Base-by-base conservation (phyloP, 2,888 invertebrate species). In the Cryptops parisi region DNA sequence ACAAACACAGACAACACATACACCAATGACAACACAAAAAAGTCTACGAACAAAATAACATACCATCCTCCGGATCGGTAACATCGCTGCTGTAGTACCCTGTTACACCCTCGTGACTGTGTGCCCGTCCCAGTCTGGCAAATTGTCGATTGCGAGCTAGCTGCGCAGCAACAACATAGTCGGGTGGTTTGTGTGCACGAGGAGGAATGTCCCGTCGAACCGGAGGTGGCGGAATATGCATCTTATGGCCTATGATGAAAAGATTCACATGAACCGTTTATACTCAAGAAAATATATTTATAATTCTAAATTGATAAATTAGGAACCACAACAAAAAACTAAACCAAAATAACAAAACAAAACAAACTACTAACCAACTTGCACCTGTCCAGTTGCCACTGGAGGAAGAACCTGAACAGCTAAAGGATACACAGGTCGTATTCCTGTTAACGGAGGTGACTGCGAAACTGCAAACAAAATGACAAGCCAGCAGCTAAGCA, bases 51-150 rank as follows among this genome's bases (percentile, higher is more conserved):
- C n/a, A n/a, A n/a, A n/a, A n/a, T n/a, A 33, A 46, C 59, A 60
- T 59, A 67, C 70, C 72, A 57, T 63, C 63, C 53, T 61, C 62
- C 46, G 58, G 58, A 47, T 60, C 60, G 24, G 58, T 58, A 9
- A 54, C 51, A 21, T 57, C 55, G 50, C 59, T 58, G 60, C 81
- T 81, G 68, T 79, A 82, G 66, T 81, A 80, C 68, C 79, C 80
- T 57, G 84, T 82, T 60, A 86, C 84, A 62, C 86, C 86, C 70
- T 87, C 87, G 71, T 86, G 84, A 59, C 84, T 85, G 73, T 86
- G 85, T 48, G 86, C 85, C 62, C 86, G 77, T 61, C 84, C 84
- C 59, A 86, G 75, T 61, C 84, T 78, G 70, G 85, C 84, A 62
- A 83, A 76, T 52, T 63, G 64, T 50, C 65, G 62, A 58, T 63